Base-by-base conservation (phyloP, 2,113 vertebrate genomes). In the Scomber colias region DNA sequence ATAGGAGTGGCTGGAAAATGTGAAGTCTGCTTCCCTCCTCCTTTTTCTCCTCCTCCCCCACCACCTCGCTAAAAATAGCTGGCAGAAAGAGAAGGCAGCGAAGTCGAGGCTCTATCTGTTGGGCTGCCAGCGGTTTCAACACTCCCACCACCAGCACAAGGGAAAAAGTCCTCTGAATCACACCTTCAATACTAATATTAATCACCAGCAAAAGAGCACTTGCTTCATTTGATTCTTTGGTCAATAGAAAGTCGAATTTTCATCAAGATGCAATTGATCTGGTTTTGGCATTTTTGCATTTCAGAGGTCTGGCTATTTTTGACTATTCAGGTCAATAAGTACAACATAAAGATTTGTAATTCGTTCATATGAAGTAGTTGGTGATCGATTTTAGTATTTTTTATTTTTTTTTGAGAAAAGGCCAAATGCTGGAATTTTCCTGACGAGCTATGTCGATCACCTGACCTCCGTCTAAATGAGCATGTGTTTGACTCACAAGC, bases 21-120 rank as follows among this genome's bases (percentile, higher is more conserved):
- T 93, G 90, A 92, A 93, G 88, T 92, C 93, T 91, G 87, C 84
- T 87, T 85, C 71, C 84, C 83, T 89, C 83, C 86, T 92, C 84
- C 87, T 90, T 24, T 66, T 69, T 71, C 88, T 85, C 72, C 80
- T 79, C 87, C 91, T 87, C 89, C 89, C 89, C 92, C 89, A 90
- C 90, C 83, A 85, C 82, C 88, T 89, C 72, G 86, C 95, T 95
- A 95, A 95, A 94, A 95, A 95, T 95, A 95, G 92, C 89, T 70
- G 30, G 55, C 78, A 86, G 89, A 91, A 85, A 87, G 89, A 89
- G 88, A 88, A 93, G 84, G 89, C 87, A 86, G 82, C 55, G 55
- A 74, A 90, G 90, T 85, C 63, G 30, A 88, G 77, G 87, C 86
- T 89, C 66, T 87, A 89, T 93, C 87, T 87, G 82, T 87, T 78